Percentiles rank a stretch among this genome's conserved stretches.
Conservation (phyloP, 1,140 invertebrate genomes). For the Halesus radiatus region DNA sequence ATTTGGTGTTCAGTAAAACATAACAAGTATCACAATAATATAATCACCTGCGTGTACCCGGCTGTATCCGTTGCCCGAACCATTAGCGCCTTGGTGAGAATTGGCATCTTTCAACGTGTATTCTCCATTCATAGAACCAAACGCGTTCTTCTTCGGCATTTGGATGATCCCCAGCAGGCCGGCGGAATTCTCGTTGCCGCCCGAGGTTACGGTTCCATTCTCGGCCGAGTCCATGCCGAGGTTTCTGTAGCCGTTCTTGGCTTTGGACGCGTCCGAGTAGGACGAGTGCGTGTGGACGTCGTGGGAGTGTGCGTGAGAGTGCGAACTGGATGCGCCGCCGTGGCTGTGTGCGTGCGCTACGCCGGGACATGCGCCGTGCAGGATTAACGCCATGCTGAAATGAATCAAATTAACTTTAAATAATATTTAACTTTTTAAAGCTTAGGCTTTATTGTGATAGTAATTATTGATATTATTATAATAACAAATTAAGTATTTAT, state of each 20-base stretch:
- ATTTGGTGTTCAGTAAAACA: too few relatives aligned
- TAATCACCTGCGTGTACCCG: not conserved
- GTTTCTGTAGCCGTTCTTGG: conserved; percentile 55
- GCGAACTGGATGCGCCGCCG: conserved; percentile 58
- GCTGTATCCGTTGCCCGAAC: conserved; percentile 17
- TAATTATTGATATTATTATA: too few relatives aligned
- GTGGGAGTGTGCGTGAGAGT: conserved; percentile 60
- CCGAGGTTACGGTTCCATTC: conserved; percentile 13
- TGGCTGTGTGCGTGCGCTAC: conserved; percentile 61
- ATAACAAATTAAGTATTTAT: too few relatives aligned
- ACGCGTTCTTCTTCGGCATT: conserved; percentile 34
- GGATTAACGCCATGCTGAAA: conserved; percentile 80
- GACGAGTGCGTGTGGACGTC: conserved; percentile 13
- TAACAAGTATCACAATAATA: too few relatives aligned
- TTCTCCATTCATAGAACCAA: conserved; percentile 52
- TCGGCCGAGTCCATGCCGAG: conserved; percentile 47
- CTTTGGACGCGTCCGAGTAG: conserved; percentile 53
- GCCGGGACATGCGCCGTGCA: conserved; percentile 76
- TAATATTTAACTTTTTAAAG: too few relatives aligned
- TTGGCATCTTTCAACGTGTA: conserved; percentile 45
- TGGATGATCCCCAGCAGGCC: conserved; percentile 24
- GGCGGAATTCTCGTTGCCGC: not conserved
- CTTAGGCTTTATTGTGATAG: too few relatives aligned
- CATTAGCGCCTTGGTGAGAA: conserved; percentile 1
- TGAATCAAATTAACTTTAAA: conserved; percentile 7